Evolutionary conservation across 2,888 invertebrate species (phyloP).

Genomic region (Ormyrus rosae): DNA sequence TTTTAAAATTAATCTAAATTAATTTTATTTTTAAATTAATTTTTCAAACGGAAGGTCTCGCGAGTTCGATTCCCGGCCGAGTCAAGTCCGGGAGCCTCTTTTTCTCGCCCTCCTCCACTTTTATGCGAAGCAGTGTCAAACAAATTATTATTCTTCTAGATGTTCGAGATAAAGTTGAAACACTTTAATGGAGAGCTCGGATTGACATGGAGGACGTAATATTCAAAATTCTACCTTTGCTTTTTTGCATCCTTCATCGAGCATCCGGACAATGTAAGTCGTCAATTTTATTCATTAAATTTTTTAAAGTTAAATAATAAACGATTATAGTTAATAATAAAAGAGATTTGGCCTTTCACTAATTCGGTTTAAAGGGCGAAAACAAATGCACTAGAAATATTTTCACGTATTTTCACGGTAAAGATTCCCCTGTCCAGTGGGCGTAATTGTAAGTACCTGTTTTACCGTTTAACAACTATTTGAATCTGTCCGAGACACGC

Average conservation of each 20-base stretch:
- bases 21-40: too few species aligned
- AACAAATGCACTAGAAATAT: too few species aligned
- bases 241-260: constrained; percentile 64
- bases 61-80: too few species aligned
- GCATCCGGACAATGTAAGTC: constrained; percentile 67
- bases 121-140: background rate
- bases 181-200: constrained; percentile 69
- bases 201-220: constrained; percentile 69
- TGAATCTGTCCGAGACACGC: constrained; percentile 35
- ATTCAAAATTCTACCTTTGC: constrained; percentile 65
- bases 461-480: constrained; percentile 42
- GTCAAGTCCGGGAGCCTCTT: too few species aligned
- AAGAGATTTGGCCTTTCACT: too few species aligned
- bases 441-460: constrained; percentile 13
- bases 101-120: too few species aligned
- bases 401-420: constrained; percentile 13
- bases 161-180: constrained; percentile 65
- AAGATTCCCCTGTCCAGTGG: background rate
- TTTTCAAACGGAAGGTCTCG: too few species aligned
- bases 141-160: constrained; percentile 60
- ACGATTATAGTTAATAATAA: too few species aligned
- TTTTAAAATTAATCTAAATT: too few species aligned
- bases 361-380: too few species aligned
- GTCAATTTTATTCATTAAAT: too few species aligned
- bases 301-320: too few species aligned